phyloP scores from a whole-genome alignment of 2,797 vertebrate genomes.

The Benthosema pterotum region DNA sequence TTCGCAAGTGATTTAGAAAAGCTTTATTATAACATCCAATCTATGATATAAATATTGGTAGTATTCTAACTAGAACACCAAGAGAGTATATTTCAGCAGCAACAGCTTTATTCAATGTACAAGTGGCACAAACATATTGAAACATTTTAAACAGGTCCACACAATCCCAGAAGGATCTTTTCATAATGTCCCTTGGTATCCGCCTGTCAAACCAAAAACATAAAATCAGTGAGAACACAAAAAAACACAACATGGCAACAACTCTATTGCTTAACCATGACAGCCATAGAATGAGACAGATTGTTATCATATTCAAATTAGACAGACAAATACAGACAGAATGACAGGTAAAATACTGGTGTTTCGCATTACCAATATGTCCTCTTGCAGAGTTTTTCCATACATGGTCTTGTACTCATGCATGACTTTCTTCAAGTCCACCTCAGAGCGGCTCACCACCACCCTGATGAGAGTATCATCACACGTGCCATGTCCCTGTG shows the following conservation, averaged over 20 bases:
- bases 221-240: neutral
- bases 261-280: too few relatives aligned
- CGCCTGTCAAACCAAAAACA: constrained; percentile 75
- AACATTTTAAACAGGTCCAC: constrained; percentile 75
- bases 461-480: constrained; percentile 83
- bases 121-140: neutral
- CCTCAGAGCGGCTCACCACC: constrained; percentile 90
- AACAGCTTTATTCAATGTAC: too few relatives aligned
- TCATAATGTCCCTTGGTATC: constrained; percentile 88
- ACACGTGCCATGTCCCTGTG: constrained; percentile 82
- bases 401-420: constrained; percentile 83
- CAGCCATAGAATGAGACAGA: too few relatives aligned
- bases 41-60: too few relatives aligned
- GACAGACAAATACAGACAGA: neutral
- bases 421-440: constrained; percentile 88
- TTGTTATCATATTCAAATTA: too few relatives aligned
- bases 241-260: neutral
- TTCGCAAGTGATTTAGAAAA: too few relatives aligned
- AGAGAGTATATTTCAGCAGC: too few relatives aligned
- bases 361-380: constrained; percentile 79
- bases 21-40: too few relatives aligned
- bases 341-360: neutral
- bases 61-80: too few relatives aligned
- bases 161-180: constrained; percentile 85
- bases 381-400: constrained; percentile 76